phyloP scores from a whole-genome alignment of 2,797 vertebrate genomes.

The Craterocephalus amniculus region DNA sequence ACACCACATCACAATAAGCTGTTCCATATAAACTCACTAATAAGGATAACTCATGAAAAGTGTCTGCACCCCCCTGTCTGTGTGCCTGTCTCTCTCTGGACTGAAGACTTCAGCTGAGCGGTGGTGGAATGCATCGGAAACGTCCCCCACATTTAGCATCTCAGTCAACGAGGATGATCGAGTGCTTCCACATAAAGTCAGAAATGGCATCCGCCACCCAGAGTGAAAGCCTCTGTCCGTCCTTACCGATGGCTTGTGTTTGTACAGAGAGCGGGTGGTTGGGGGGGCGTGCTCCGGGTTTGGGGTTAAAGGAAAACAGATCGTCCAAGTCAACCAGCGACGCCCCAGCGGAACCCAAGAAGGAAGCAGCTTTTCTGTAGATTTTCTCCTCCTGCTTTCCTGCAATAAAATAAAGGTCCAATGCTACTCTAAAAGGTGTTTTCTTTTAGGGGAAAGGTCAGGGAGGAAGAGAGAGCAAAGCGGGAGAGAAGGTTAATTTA shows the following conservation, averaged over 20 bases:
- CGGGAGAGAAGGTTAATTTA: conserved; percentile 61
- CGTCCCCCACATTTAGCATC: conserved; percentile 15
- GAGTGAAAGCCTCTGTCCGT: conserved; percentile 28
- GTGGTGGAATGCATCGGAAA: conserved; percentile 20
- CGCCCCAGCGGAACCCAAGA: conserved; percentile 87
- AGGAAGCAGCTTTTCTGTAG: conserved; percentile 85
- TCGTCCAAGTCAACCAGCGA: conserved; percentile 91
- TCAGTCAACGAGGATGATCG: conserved; percentile 30
- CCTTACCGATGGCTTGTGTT: conserved; percentile 74
- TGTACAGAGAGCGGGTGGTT: conserved; percentile 34
- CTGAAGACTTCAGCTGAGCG: conserved; percentile 16
- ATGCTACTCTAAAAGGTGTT: conserved; percentile 80
- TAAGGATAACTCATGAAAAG: conserved; percentile 32
- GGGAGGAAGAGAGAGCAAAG: conserved; percentile 71
- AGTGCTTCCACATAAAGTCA: conserved; percentile 34
- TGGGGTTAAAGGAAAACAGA: conserved; percentile 84
- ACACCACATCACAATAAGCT: conserved; percentile 37
- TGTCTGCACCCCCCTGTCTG: conserved; percentile 27
- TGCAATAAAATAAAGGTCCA: conserved; percentile 75
- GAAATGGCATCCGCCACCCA: conserved; percentile 19
- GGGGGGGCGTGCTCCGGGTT: conserved; percentile 63
- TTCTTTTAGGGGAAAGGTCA: conserved; percentile 69
- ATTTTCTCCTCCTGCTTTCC: conserved; percentile 47
- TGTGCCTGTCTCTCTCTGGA: conserved; percentile 14
- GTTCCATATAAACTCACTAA: conserved; percentile 47